Percentiles rank a stretch among this genome's conserved stretches.
Evolutionary conservation across 2,888 invertebrate species (phyloP).

Genomic region (Eulithis prunata): DNA sequence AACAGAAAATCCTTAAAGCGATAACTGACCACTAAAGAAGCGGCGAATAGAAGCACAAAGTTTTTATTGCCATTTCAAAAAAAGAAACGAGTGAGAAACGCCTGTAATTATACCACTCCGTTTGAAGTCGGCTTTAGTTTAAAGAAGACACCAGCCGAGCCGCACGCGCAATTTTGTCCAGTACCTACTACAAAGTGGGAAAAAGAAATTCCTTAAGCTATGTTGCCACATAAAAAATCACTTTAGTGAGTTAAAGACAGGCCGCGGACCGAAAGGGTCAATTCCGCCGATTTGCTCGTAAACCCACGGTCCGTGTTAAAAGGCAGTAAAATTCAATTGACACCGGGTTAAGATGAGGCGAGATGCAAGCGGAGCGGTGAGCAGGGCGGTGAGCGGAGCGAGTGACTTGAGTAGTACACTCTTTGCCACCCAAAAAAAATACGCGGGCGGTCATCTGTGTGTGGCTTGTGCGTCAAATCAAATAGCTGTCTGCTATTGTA

Average conservation of each 20-base stretch:
- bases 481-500: too few relatives aligned
- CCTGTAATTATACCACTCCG: background rate
- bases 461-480: too few relatives aligned
- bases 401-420: too few relatives aligned
- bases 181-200: slow-evolving; percentile 25
- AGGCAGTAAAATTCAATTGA: slow-evolving; percentile 77
- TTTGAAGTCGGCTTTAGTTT: background rate
- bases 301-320: slow-evolving; percentile 70
- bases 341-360: slow-evolving; percentile 55
- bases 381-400: background rate
- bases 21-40: too few relatives aligned
- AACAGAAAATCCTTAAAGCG: too few relatives aligned
- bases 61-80: too few relatives aligned
- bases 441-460: too few relatives aligned
- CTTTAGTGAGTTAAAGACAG: slow-evolving; percentile 36
- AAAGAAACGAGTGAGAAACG: background rate
- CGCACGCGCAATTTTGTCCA: background rate
- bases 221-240: slow-evolving; percentile 40
- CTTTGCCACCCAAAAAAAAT: too few relatives aligned
- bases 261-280: slow-evolving; percentile 50
- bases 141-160: slow-evolving; percentile 1
- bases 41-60: too few relatives aligned
- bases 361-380: slow-evolving; percentile 5
- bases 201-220: slow-evolving; percentile 19
- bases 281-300: slow-evolving; percentile 71